Percentiles rank a stretch among this genome's conserved stretches.
phyloP scores from a whole-genome alignment of 2,113 vertebrate species.

The Podiceps cristatus region DNA sequence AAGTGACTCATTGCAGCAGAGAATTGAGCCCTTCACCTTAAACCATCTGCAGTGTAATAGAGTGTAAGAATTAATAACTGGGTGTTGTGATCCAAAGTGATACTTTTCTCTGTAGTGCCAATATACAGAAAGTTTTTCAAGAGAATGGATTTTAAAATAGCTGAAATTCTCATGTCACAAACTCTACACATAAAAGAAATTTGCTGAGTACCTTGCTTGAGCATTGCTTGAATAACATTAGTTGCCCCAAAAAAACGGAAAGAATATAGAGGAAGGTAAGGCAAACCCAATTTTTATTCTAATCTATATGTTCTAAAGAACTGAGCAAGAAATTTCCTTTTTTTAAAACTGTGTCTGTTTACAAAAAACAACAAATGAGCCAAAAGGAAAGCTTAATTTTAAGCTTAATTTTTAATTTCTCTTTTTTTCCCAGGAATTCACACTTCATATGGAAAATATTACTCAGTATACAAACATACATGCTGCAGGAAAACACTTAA shows the following conservation, averaged over 20 bases:
- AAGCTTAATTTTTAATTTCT: neutral
- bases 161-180: neutral
- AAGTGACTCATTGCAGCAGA: conserved; percentile 26
- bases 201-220: neutral
- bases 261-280: neutral
- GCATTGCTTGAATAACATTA: neutral
- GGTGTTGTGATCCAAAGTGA: conserved; percentile 15
- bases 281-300: neutral
- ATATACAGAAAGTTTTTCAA: neutral
- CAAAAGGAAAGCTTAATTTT: neutral
- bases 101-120: neutral
- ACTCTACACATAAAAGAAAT: neutral
- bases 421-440: neutral
- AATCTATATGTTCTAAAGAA: neutral
- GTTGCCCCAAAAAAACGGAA: neutral
- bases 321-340: neutral
- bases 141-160: neutral
- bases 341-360: neutral
- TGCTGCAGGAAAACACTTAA: neutral
- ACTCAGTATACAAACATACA: rapidly evolving
- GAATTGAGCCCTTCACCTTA: conserved; percentile 15
- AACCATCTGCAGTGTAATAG: conserved; percentile 3
- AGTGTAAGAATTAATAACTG: conserved; percentile 9
- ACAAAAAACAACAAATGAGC: neutral
- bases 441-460: neutral